These are phyloP conservation scores for Drosophila grimshawi DNA, from an alignment of 1,140 invertebrate genomes.

Conservation along the genomic window DNA sequence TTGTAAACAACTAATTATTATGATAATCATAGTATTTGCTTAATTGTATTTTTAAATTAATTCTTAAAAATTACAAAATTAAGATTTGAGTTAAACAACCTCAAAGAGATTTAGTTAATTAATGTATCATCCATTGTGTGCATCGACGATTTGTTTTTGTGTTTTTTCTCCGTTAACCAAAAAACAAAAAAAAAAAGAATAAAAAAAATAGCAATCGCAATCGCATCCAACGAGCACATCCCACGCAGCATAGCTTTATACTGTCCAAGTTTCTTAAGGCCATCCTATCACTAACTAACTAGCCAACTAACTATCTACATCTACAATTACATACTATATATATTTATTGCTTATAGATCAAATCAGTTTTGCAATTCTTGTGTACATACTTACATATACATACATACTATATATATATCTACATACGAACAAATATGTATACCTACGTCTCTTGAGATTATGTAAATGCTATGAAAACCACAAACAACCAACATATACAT, in stretches of 20 bases:
- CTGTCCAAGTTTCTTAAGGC: not conserved
- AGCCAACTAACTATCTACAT: not conserved
- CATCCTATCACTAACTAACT: not conserved
- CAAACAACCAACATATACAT: slow-evolving; percentile 9
- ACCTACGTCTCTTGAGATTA: slow-evolving; percentile 16
- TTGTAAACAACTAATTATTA: slow-evolving; percentile 25
- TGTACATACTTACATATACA: slow-evolving; percentile 20
- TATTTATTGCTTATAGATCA: slow-evolving; percentile 29
- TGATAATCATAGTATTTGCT: slow-evolving; percentile 39
- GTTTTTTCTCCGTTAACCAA: slow-evolving; percentile 9
- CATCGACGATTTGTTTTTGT: slow-evolving; percentile 70
- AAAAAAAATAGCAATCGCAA: not conserved
- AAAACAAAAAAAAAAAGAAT: not conserved
- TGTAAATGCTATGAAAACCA: slow-evolving; percentile 37
- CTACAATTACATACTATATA: not conserved
- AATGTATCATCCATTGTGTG: slow-evolving; percentile 42
- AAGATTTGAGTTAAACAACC: slow-evolving; percentile 41
- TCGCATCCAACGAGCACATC: not conserved
- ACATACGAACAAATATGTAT: not conserved
- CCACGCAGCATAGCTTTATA: slow-evolving; percentile 13
- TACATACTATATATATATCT: slow-evolving; percentile 21
- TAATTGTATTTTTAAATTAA: slow-evolving; percentile 82
- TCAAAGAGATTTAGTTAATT: slow-evolving; percentile 11
- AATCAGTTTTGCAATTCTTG: slow-evolving; percentile 34
- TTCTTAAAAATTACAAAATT: slow-evolving; percentile 77